Evolutionary conservation across 2,797 vertebrate species (phyloP).

Genomic region (Amphiprion clarkii): DNA sequence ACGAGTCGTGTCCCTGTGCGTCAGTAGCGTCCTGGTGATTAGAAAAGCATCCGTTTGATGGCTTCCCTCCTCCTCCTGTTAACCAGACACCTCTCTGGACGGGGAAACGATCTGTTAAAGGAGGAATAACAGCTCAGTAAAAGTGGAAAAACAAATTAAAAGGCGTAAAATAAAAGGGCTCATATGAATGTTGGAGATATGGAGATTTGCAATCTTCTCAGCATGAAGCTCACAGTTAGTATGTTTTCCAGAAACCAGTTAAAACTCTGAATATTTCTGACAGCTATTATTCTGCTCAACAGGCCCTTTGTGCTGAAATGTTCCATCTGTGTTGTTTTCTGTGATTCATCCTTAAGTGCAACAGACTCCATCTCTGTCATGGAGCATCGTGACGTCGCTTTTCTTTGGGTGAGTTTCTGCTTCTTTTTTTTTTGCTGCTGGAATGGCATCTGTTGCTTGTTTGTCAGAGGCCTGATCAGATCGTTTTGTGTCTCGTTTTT

Average conservation of each 20-base stretch:
- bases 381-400: not conserved
- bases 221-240: constrained; percentile 50
- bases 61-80: constrained; percentile 71
- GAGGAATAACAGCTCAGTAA: constrained; percentile 73
- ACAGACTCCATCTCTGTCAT: not conserved
- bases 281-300: constrained; percentile 6
- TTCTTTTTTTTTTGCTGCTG: no score
- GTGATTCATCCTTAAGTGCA: constrained; percentile 7
- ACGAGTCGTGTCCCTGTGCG: constrained; percentile 65
- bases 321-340: not conserved
- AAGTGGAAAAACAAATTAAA: constrained; percentile 74
- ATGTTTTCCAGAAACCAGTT: constrained; percentile 35
- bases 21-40: constrained; percentile 74
- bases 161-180: constrained; percentile 55
- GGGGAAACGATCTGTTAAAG: constrained; percentile 73
- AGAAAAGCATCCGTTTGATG: constrained; percentile 76
- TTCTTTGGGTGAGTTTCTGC: no score
- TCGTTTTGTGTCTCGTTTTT: no score
- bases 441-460: no score
- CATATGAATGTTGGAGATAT: constrained; percentile 58
- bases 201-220: constrained; percentile 66
- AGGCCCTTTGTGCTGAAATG: not conserved
- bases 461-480: no score
- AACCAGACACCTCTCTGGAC: constrained; percentile 61
- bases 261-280: constrained; percentile 26